Evolutionary conservation across 92 coral and sea anemone genomes (phyloP), one percentile per base, ranked within the genome.

Genomic region (Porites cylindrica): DNA sequence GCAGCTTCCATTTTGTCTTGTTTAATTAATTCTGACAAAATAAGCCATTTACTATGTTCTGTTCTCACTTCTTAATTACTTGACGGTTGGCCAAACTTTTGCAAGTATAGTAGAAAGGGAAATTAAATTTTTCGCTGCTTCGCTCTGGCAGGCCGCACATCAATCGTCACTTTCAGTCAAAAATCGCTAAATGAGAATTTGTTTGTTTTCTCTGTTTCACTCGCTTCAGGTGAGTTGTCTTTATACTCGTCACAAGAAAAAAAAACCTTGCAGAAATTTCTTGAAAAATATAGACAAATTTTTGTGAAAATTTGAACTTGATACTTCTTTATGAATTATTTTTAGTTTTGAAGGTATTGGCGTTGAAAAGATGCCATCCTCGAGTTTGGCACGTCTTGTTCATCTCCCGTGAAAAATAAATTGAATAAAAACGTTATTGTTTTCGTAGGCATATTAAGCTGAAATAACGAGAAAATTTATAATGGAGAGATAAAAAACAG

Each of bases 51-150:
- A 77, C 73, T 85, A 85, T 77, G 66, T 77, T 85, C 89, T 76
- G 79, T 85, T 77, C 75, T 66, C 83, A 77, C 83, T 85, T 85
- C 83, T 85, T 85, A 85, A 85, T 85, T 85, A 85, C 82, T 72
- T 75, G 77, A 76, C 77, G 89, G 83, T 47, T 68, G 56, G 83
- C 83, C 82, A 77, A 66, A 67, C 68, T 76, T 56, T 85, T 68
- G 50, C 83, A 64, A 66, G 89, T 68, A n/a, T 56, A 66, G 83
- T 14, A 47, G 77, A 81, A 85, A 66, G 76, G 82, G 79, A 85
- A 76, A 85, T 76, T 77, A 85, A 76, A 76, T 66, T 68, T 85
- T 51, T 51, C 60, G 77, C 83, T 67, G 54, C 47, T 83, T 68
- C 26, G 83, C 89, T 85, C 83, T 52, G 89, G 89, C 80, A 63